Conservation (phyloP, 2,113 vertebrate genomes). For the rat (Rattus norvegicus) region DNA sequence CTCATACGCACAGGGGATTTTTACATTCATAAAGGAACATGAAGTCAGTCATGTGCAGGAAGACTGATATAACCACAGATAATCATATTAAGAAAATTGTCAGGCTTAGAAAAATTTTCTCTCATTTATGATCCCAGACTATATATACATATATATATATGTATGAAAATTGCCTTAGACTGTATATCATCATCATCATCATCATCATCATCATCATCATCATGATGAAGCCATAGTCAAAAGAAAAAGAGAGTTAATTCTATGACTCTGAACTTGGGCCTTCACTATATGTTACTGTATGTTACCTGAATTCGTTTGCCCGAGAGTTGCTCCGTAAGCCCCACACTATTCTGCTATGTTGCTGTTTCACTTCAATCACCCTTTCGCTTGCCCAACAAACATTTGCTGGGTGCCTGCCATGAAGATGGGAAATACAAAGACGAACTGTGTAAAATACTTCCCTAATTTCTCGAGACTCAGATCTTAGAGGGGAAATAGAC, state of each 20-base stretch:
- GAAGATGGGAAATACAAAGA: neutral
- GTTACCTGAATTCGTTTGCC: neutral
- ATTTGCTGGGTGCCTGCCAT: neutral
- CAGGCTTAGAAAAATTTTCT: neutral
- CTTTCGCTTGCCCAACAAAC: neutral
- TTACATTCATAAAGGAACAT: neutral
- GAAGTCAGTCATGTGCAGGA: neutral
- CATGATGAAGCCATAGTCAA: neutral
- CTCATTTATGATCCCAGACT: neutral
- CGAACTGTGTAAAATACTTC: neutral
- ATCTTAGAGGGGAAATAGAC: neutral
- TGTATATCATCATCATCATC: neutral
- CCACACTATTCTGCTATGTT: neutral
- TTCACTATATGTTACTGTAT: neutral
- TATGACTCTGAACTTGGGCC: neutral
- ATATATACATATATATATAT: too few relatives aligned
- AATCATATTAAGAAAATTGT: neutral
- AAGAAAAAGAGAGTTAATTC: neutral
- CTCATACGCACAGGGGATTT: neutral
- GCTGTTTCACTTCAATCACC: neutral
- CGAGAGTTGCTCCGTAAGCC: neutral
- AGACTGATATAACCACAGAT: neutral
- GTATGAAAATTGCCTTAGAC: neutral
- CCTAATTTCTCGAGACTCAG: neutral
- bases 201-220: neutral